Percentiles rank a stretch among this genome's conserved stretches.
phyloP scores from a whole-genome alignment of 2,113 vertebrate species.

The Corythoichthys intestinalis region DNA sequence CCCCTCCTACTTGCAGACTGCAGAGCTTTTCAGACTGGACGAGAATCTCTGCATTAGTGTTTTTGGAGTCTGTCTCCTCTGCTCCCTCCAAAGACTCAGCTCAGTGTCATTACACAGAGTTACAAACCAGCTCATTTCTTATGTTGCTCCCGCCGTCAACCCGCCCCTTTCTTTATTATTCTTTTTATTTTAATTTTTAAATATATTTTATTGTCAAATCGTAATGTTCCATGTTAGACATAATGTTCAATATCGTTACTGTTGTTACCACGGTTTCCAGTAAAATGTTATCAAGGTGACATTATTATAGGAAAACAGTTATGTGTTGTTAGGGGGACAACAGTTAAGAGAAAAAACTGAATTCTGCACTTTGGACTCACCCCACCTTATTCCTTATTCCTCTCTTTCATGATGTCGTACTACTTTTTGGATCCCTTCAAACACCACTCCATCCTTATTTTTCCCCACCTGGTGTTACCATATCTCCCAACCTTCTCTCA shows the following conservation, averaged over 20 bases:
- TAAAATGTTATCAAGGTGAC: constrained; percentile 72
- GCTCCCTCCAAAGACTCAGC: constrained; percentile 56
- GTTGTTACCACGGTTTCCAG: constrained; percentile 72
- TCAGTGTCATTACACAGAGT: constrained; percentile 60
- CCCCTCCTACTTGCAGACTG: constrained; percentile 32
- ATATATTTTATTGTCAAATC: constrained; percentile 60
- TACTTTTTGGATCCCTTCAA: not conserved
- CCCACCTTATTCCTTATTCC: not conserved
- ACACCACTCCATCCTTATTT: not conserved
- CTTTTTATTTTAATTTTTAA: constrained; percentile 13
- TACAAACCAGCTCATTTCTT: constrained; percentile 56
- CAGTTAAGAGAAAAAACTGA: constrained; percentile 17
- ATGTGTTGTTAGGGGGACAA: constrained; percentile 68
- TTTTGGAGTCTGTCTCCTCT: constrained; percentile 38
- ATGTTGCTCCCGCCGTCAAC: constrained; percentile 4
- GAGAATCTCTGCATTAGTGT: constrained; percentile 38
- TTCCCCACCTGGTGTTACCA: constrained; percentile 6
- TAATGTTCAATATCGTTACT: constrained; percentile 73
- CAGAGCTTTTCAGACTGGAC: constrained; percentile 61
- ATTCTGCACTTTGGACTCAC: constrained; percentile 22
- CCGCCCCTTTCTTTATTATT: constrained; percentile 17
- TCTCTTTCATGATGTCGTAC: constrained; percentile 2
- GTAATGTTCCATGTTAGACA: constrained; percentile 79
- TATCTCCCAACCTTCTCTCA: constrained; percentile 22
- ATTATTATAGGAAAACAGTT: constrained; percentile 63